These are phyloP conservation scores for Phyllotreta striolata DNA, from an alignment of 2,888 invertebrate genomes.

Conservation along the genomic window DNA sequence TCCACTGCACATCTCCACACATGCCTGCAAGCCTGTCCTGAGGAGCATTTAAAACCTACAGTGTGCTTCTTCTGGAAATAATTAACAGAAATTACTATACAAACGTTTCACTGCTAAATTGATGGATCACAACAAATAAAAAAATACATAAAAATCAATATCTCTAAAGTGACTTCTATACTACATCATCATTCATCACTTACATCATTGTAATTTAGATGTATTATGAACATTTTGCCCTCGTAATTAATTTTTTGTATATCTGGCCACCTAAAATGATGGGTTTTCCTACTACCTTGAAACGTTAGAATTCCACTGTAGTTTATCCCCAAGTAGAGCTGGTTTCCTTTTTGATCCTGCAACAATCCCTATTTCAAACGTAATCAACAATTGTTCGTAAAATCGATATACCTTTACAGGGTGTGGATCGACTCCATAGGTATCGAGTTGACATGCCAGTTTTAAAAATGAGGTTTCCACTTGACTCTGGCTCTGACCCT, in stretches of 20 bases:
- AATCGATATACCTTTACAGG: constrained; percentile 82
- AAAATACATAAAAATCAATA: constrained; percentile 19
- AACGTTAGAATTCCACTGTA: constrained; percentile 95
- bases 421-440: constrained; percentile 98
- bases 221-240: constrained; percentile 97
- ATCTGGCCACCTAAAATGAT: constrained; percentile 96
- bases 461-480: constrained; percentile 91
- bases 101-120: too few relatives aligned
- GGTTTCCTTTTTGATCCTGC: constrained; percentile 91
- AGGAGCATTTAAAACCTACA: constrained; percentile 94
- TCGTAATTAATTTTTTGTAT: constrained; percentile 97
- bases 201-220: constrained; percentile 91
- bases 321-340: constrained; percentile 93
- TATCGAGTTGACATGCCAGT: constrained; percentile 90
- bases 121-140: constrained; percentile 10
- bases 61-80: constrained; percentile 86
- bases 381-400: constrained; percentile 10
- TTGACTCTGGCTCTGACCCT: constrained; percentile 85
- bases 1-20: constrained; percentile 98
- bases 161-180: too few relatives aligned
- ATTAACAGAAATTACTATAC: not conserved
- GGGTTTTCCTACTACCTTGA: constrained; percentile 90
- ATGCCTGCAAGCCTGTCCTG: constrained; percentile 90
- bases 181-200: constrained; percentile 50
- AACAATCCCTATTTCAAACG: constrained; percentile 47